These are phyloP conservation scores for Aplysia californica DNA, from an alignment of 1,140 invertebrate genomes.

Conservation along the genomic window DNA sequence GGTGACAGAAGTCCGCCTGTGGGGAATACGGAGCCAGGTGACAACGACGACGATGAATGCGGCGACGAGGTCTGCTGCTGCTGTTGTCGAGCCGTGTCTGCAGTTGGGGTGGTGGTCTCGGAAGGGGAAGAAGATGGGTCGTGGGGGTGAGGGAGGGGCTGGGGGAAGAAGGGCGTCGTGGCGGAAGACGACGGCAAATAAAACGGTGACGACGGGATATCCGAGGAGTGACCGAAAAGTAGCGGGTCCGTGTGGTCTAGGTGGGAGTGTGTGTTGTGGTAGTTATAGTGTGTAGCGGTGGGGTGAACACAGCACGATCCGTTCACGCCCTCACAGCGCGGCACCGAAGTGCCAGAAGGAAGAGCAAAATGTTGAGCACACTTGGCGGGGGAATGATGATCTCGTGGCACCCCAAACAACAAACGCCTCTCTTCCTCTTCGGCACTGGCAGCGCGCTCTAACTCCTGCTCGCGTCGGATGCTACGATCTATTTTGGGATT, in stretches of 20 bases:
- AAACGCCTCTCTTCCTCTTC: constrained; percentile 8
- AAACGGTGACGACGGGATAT: background rate
- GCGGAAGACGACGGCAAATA: background rate
- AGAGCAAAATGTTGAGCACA: background rate
- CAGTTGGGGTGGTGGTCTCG: background rate
- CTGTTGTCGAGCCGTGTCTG: background rate
- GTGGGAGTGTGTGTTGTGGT: background rate
- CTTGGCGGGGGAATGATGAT: constrained; percentile 8
- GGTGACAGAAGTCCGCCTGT: background rate
- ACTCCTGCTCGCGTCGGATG: constrained; percentile 1
- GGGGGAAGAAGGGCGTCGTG: background rate
- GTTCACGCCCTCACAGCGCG: background rate
- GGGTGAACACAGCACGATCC: background rate
- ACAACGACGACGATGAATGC: background rate
- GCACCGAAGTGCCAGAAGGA: background rate
- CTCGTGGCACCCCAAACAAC: too few relatives aligned
- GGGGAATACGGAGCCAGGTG: too few relatives aligned
- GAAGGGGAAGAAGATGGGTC: background rate
- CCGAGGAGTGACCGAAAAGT: background rate
- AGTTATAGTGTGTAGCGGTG: background rate
- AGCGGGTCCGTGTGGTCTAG: background rate
- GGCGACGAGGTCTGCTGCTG: background rate
- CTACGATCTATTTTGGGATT: constrained; percentile 31
- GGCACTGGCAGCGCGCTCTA: background rate
- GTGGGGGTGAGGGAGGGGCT: too few relatives aligned